Evolutionary conservation across 2,888 invertebrate species (phyloP).

Genomic region (Melikaiella ostensackeni): DNA sequence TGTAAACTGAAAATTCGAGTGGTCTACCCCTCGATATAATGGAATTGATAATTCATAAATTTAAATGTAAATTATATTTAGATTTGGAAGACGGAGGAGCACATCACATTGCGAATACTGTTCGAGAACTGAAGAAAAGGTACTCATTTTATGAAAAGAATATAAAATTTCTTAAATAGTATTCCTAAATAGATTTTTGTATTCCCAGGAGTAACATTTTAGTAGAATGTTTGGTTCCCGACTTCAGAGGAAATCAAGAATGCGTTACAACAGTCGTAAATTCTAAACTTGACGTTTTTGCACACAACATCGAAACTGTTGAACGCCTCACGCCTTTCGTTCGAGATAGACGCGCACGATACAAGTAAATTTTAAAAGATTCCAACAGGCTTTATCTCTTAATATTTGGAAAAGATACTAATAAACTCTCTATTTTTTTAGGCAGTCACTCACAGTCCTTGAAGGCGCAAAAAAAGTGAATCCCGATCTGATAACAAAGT

Average conservation of each 20-base stretch:
- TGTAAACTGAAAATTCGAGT: too few species aligned
- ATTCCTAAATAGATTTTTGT: conserved; percentile 2
- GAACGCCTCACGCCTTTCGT: conserved; percentile 94
- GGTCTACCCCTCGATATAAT: too few species aligned
- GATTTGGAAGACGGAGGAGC: conserved; percentile 97
- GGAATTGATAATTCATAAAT: background rate
- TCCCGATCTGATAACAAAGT: conserved; percentile 94
- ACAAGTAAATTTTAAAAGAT: conserved; percentile 77
- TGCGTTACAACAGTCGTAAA: conserved; percentile 87
- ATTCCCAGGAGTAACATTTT: conserved; percentile 87
- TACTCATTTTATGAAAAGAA: conserved; percentile 45
- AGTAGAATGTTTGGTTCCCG: conserved; percentile 98
- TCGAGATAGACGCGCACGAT: conserved; percentile 95
- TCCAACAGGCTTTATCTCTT: conserved; percentile 5
- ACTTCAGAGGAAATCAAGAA: conserved; percentile 91
- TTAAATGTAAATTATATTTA: conserved; percentile 71
- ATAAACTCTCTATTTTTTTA: conserved; percentile 60
- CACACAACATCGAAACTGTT: conserved; percentile 99
- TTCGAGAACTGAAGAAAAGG: conserved; percentile 71
- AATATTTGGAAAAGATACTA: conserved; percentile 31
- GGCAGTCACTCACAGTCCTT: conserved; percentile 92
- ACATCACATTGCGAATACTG: conserved; percentile 93
- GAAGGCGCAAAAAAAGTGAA: conserved; percentile 89
- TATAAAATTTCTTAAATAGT: conserved; percentile 1
- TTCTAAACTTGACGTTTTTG: conserved; percentile 96